Conservation (phyloP, 2,888 invertebrate species). For the Pollenia griseotomentosa region DNA sequence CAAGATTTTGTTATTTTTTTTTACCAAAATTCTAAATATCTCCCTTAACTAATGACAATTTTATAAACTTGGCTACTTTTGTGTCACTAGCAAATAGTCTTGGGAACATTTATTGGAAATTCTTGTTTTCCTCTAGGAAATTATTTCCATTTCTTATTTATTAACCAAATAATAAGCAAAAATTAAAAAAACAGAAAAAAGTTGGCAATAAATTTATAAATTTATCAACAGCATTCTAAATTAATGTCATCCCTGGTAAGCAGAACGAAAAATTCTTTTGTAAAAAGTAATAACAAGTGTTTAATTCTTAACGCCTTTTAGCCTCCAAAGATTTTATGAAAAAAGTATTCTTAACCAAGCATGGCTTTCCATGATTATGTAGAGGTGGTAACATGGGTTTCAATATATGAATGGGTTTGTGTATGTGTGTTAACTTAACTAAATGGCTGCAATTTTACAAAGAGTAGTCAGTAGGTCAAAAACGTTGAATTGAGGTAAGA, state of each 20-base stretch:
- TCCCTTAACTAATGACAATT: neutral
- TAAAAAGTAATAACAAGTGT: slow-evolving; percentile 72
- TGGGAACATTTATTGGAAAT: slow-evolving; percentile 36
- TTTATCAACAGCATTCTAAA: slow-evolving; percentile 73
- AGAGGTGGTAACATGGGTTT: slow-evolving; percentile 12
- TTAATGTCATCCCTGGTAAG: slow-evolving; percentile 70
- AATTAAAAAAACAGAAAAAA: neutral
- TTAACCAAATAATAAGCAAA: neutral
- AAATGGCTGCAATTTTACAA: slow-evolving; percentile 64
- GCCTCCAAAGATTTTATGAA: slow-evolving; percentile 64
- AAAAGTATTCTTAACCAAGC: slow-evolving; percentile 29
- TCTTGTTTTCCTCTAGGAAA: neutral
- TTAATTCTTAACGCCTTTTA: slow-evolving; percentile 73
- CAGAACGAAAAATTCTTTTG: slow-evolving; percentile 62
- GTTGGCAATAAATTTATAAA: slow-evolving; percentile 62
- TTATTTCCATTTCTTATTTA: neutral
- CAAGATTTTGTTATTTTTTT: neutral
- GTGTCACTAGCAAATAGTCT: slow-evolving; percentile 27
- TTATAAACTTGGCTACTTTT: slow-evolving; percentile 18
- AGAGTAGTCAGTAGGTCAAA: slow-evolving; percentile 76
- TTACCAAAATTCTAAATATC: slow-evolving; percentile 16
- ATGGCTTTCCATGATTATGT: slow-evolving; percentile 38
- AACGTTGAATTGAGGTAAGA: slow-evolving; percentile 71
- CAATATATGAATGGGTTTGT: neutral
- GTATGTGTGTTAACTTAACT: slow-evolving; percentile 54